phyloP scores from a whole-genome alignment of 2,888 invertebrate genomes.

The Pharmacophagus antenor region DNA sequence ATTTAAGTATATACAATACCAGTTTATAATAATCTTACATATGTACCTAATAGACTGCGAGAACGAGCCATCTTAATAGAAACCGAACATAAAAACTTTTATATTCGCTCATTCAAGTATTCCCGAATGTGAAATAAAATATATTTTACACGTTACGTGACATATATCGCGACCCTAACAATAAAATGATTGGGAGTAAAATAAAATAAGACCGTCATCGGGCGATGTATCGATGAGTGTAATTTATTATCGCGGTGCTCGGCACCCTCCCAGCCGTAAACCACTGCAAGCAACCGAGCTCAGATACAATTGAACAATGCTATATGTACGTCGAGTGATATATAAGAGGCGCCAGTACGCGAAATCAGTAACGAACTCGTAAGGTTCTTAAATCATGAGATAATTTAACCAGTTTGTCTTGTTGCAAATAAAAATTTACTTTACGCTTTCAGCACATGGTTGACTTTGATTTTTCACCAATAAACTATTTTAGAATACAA shows the following conservation, averaged over 20 bases:
- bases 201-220: conserved; percentile 44
- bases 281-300: conserved; percentile 42
- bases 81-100: conserved; percentile 24
- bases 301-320: conserved; percentile 37
- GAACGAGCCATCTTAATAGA: conserved; percentile 12
- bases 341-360: conserved; percentile 55
- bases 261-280: conserved; percentile 44
- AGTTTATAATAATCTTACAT: too few relatives aligned
- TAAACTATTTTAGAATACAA: too few relatives aligned
- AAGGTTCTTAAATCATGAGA: conserved; percentile 62
- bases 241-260: conserved; percentile 46
- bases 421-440: conserved; percentile 41
- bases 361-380: conserved; percentile 54
- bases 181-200: conserved; percentile 35
- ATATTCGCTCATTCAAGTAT: conserved; percentile 22
- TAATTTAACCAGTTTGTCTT: conserved; percentile 53
- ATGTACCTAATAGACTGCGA: background rate
- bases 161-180: conserved; percentile 34
- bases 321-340: conserved; percentile 42
- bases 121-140: conserved; percentile 27
- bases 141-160: conserved; percentile 30
- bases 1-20: too few relatives aligned
- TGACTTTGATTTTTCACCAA: too few relatives aligned
- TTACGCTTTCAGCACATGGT: conserved; percentile 18
- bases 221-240: conserved; percentile 43